These are phyloP conservation scores for Actenoides hombroni DNA, from an alignment of 2,113 vertebrate species.

Conservation along the genomic window DNA sequence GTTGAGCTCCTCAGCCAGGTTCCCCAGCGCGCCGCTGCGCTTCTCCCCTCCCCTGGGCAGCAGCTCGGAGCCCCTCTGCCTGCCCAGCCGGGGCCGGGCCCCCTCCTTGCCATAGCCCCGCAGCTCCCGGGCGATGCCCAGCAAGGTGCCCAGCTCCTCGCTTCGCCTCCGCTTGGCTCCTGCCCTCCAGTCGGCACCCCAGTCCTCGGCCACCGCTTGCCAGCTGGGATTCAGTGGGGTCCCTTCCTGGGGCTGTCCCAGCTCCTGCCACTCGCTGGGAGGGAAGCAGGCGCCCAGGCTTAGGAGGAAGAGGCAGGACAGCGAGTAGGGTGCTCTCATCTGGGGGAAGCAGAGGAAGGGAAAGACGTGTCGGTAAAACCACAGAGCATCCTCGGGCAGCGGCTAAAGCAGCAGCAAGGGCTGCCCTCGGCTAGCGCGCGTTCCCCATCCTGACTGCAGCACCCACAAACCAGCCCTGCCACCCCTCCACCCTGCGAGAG, in stretches of 20 bases:
- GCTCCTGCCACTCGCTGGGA: neutral
- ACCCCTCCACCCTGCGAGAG: neutral
- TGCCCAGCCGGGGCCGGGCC: neutral
- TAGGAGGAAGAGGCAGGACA: constrained; percentile 68
- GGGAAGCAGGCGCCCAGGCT: constrained; percentile 62
- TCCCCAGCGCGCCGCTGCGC: neutral
- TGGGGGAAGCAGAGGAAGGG: neutral
- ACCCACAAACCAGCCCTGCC: neutral
- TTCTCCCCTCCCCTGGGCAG: neutral
- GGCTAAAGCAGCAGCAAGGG: neutral
- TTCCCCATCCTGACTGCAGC: neutral
- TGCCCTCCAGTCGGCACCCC: neutral
- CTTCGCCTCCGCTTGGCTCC: neutral
- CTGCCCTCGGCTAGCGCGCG: fast-evolving
- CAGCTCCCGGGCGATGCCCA: constrained; percentile 39
- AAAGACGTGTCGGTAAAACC: fast-evolving
- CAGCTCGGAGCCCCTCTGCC: neutral
- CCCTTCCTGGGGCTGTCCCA: fast-evolving
- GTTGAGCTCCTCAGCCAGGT: constrained; percentile 63
- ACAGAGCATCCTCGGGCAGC: neutral
- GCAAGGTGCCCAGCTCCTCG: neutral
- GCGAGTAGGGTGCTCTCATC: constrained; percentile 58
- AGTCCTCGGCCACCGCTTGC: fast-evolving
- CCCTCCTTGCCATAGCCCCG: neutral
- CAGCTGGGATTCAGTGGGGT: neutral